Conservation (phyloP, 2,888 invertebrate genomes). For the Ditula angustiorana region DNA sequence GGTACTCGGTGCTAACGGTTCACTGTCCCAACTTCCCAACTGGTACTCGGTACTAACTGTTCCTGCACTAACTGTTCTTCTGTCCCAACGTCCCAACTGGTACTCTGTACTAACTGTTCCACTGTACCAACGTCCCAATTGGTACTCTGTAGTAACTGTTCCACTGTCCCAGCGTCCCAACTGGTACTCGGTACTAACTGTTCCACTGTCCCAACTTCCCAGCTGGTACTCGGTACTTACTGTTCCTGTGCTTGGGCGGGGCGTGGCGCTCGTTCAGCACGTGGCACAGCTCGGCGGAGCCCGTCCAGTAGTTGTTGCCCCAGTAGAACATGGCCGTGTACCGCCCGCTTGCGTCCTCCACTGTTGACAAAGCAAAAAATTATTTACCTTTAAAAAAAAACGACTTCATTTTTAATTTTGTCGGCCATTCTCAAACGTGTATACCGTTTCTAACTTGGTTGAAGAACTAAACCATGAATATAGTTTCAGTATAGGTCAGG, state of each 20-base stretch:
- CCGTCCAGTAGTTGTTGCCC: constrained; percentile 93
- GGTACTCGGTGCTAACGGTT: not conserved
- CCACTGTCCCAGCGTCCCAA: constrained; percentile 33
- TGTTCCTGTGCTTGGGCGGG: constrained; percentile 38
- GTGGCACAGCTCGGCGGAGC: constrained; percentile 90
- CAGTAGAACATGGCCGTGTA: constrained; percentile 93
- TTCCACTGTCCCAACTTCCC: constrained; percentile 44
- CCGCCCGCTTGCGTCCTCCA: constrained; percentile 89
- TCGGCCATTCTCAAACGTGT: too few relatives aligned
- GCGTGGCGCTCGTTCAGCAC: constrained; percentile 83
- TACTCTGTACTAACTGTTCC: not conserved
- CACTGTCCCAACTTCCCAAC: not conserved
- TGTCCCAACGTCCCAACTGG: too few relatives aligned
- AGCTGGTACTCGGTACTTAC: constrained; percentile 40
- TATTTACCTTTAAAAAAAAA: too few relatives aligned
- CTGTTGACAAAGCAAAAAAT: constrained; percentile 52
- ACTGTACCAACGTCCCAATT: constrained; percentile 10
- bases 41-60: too few relatives aligned
- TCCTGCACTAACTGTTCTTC: too few relatives aligned
- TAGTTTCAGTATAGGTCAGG: too few relatives aligned
- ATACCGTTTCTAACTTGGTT: too few relatives aligned
- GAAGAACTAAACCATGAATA: too few relatives aligned
- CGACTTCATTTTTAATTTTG: too few relatives aligned
- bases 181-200: not conserved
- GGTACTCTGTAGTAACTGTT: not conserved